phyloP scores from a whole-genome alignment of 2,113 vertebrate genomes.

The Opisthocomus hoazin region DNA sequence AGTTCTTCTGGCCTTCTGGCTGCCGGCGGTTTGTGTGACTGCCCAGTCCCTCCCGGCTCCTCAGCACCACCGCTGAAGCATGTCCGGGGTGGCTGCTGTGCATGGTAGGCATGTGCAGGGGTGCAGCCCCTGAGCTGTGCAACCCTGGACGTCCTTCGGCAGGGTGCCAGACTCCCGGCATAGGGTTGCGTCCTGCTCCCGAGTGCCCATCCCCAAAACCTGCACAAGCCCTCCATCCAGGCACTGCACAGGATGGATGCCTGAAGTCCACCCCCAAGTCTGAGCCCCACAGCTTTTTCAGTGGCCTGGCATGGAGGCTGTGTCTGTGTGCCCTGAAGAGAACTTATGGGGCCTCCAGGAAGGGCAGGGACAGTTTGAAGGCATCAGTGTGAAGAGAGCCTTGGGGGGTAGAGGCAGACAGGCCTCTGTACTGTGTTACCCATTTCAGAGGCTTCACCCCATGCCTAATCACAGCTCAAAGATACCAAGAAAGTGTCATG shows the following conservation, averaged over 20 bases:
- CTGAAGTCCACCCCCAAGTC: neutral
- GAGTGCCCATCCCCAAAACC: neutral
- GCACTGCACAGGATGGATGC: fast-evolving
- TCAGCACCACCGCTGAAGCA: neutral
- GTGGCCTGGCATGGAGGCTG: neutral
- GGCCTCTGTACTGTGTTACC: neutral
- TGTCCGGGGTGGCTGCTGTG: neutral
- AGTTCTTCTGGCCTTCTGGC: neutral
- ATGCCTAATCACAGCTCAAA: neutral
- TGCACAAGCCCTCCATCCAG: neutral
- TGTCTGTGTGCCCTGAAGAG: neutral
- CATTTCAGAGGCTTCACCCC: neutral
- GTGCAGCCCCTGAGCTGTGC: neutral
- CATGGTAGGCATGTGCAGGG: fast-evolving
- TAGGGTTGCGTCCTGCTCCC: neutral
- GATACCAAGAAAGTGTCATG: neutral
- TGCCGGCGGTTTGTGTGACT: fast-evolving
- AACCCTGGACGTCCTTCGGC: neutral
- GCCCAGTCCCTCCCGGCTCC: fast-evolving
- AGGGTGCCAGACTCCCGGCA: neutral
- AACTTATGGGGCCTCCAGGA: neutral
- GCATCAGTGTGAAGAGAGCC: neutral
- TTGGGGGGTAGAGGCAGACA: neutral
- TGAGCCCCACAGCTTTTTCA: neutral
- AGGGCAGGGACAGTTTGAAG: neutral